These are phyloP conservation scores for Chrysomela aeneicollis DNA, from an alignment of 2,888 invertebrate species.

Conservation along the genomic window DNA sequence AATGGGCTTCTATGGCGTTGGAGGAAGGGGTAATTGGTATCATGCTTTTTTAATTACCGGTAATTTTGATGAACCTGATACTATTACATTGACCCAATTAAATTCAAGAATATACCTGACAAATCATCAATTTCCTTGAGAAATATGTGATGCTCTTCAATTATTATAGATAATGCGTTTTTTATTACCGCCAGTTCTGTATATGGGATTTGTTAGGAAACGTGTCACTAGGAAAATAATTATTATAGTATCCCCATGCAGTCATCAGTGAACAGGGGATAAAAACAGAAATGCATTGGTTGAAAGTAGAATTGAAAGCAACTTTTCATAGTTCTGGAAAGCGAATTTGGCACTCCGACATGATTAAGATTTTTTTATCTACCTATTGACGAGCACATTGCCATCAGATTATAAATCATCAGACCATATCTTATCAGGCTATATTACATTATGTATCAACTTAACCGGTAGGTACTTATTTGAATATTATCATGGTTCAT, in stretches of 20 bases:
- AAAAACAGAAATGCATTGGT: no score
- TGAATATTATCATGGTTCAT: no score
- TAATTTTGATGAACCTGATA: conserved; percentile 28
- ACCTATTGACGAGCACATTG: no score
- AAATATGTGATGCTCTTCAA: conserved; percentile 17
- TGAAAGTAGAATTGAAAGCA: no score
- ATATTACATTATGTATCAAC: no score
- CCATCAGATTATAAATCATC: no score
- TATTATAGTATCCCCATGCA: neutral
- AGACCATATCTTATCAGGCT: no score
- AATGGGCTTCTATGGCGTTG: neutral
- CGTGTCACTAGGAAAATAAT: neutral
- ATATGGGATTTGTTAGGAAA: neutral
- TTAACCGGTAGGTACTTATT: no score
- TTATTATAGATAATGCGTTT: conserved; percentile 15
- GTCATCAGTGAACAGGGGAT: neutral
- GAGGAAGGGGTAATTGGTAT: neutral
- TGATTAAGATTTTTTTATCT: no score
- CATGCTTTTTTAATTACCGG: neutral
- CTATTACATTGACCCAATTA: conserved; percentile 29
- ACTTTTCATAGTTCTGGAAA: no score
- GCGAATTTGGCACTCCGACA: no score
- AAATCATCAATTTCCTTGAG: conserved; percentile 33
- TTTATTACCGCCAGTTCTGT: conserved; percentile 4
- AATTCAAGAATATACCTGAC: conserved; percentile 23